phyloP scores from a whole-genome alignment of 2,113 vertebrate species.

The Arenaria interpres region DNA sequence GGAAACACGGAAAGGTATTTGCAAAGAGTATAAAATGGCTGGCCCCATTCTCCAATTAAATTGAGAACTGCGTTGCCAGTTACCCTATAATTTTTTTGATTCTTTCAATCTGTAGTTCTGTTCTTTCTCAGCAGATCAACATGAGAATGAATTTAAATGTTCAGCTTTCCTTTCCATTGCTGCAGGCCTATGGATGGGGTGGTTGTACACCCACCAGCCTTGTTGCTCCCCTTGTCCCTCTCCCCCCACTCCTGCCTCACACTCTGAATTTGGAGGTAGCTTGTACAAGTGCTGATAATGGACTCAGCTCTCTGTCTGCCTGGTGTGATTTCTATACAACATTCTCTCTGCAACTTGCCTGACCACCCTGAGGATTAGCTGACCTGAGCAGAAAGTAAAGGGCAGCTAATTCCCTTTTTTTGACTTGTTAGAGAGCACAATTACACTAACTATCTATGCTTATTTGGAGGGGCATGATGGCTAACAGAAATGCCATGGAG shows the following conservation, averaged over 20 bases:
- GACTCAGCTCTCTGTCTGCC: neutral
- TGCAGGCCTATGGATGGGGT: neutral
- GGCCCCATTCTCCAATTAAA: neutral
- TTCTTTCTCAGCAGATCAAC: neutral
- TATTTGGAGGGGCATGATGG: neutral
- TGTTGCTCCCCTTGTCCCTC: neutral
- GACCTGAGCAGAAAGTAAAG: slow-evolving; percentile 45
- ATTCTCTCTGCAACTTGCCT: neutral
- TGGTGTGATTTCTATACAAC: neutral
- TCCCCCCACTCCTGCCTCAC: neutral
- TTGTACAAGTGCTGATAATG: neutral
- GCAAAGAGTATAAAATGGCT: neutral
- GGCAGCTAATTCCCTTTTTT: neutral
- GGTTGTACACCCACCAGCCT: neutral
- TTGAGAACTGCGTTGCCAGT: neutral
- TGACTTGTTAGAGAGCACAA: neutral
- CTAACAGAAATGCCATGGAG: neutral
- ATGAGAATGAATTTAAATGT: neutral
- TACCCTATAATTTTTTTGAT: neutral
- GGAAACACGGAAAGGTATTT: neutral
- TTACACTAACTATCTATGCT: neutral
- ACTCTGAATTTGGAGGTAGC: neutral
- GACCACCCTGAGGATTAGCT: neutral
- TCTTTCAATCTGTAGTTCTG: neutral
- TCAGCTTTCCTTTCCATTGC: neutral